phyloP scores from a whole-genome alignment of 2,888 invertebrate species.

The Hymenopus coronatus region DNA sequence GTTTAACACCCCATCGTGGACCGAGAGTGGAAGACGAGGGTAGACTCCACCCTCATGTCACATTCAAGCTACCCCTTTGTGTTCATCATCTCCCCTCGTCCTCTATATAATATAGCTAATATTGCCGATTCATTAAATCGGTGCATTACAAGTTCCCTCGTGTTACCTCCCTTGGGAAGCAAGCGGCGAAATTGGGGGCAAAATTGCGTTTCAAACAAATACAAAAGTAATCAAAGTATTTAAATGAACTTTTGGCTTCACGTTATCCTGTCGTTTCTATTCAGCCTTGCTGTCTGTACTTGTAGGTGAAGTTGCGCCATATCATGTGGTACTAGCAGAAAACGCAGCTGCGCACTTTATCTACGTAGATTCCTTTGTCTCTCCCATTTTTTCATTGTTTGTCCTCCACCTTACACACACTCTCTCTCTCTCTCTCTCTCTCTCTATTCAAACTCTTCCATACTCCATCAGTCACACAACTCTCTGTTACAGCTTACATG shows the following conservation, averaged over 20 bases:
- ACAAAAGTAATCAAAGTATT: slow-evolving; percentile 25
- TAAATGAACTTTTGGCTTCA: slow-evolving; percentile 24
- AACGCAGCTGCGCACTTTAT: not conserved
- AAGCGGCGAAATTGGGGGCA: not conserved
- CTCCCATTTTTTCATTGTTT: not conserved
- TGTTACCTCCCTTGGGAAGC: not conserved
- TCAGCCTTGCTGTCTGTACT: not conserved
- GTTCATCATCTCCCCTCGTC: not conserved
- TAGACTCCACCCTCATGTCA: not conserved
- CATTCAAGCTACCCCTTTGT: not conserved
- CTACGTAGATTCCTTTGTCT: not conserved
- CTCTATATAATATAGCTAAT: not conserved
- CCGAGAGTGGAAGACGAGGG: too few relatives aligned
- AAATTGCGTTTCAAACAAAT: not conserved
- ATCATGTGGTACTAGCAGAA: not conserved
- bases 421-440: too few relatives aligned
- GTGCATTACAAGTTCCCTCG: not conserved
- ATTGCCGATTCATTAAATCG: not conserved
- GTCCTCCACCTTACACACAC: too few relatives aligned
- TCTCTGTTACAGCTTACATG: too few relatives aligned
- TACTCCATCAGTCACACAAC: too few relatives aligned
- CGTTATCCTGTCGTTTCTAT: not conserved
- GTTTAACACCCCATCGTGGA: not conserved
- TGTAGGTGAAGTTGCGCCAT: too few relatives aligned
- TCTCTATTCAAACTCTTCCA: not conserved